These are phyloP conservation scores for Tachysurus fulvidraco DNA, from an alignment of 2,113 vertebrate species.

Conservation along the genomic window DNA sequence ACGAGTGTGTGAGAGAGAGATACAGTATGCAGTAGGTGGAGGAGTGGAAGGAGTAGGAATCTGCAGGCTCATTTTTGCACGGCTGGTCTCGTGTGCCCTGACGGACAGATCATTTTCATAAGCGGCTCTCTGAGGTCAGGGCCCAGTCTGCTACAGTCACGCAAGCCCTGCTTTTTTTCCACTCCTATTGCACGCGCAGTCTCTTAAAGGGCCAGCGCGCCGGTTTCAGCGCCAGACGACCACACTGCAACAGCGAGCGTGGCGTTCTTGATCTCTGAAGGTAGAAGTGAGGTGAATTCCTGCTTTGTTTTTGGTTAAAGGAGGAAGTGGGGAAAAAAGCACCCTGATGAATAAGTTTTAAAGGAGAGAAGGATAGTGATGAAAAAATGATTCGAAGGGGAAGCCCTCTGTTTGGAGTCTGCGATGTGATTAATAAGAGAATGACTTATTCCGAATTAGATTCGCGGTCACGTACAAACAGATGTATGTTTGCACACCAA, in stretches of 20 bases:
- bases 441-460: not conserved
- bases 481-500: not conserved
- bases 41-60: not conserved
- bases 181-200: conserved; percentile 34
- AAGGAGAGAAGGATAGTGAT: not conserved
- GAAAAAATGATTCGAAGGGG: not conserved
- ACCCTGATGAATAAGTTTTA: not conserved
- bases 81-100: conserved; percentile 41
- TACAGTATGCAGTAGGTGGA: not conserved
- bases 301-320: not conserved
- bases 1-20: not conserved
- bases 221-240: not conserved
- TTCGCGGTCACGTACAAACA: not conserved
- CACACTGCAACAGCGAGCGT: not conserved
- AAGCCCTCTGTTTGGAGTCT: not conserved
- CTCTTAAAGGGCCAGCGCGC: conserved; percentile 56
- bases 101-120: conserved; percentile 56
- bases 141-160: conserved; percentile 54
- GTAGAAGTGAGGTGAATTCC: not conserved
- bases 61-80: conserved; percentile 42
- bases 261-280: conserved; percentile 1
- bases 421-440: not conserved
- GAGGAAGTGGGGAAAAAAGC: not conserved
- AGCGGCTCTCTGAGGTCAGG: conserved; percentile 52
- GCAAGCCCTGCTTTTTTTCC: conserved; percentile 52